phyloP scores from a whole-genome alignment of 1,140 invertebrate genomes.

The Melitaea cinxia region DNA sequence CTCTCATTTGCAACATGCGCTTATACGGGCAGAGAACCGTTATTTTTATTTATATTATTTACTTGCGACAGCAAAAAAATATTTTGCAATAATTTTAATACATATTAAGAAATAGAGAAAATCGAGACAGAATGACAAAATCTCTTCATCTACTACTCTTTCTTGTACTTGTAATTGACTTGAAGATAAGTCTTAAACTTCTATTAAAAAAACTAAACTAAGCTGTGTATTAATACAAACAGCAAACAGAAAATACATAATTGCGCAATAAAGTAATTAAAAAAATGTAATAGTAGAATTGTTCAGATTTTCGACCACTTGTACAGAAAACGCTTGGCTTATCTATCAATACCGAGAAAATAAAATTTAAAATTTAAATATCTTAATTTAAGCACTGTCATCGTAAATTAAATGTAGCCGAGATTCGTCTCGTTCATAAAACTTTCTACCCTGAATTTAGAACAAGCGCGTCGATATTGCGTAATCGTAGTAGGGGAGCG shows the following conservation, averaged over 20 bases:
- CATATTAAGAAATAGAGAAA: background rate
- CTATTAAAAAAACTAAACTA: too few relatives aligned
- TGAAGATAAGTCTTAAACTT: too few relatives aligned
- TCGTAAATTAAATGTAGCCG: background rate
- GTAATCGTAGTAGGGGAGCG: slow-evolving; percentile 46
- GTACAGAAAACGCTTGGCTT: too few relatives aligned
- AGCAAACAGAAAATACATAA: too few relatives aligned
- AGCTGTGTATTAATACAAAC: too few relatives aligned
- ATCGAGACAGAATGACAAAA: too few relatives aligned
- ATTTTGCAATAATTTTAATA: slow-evolving; percentile 1
- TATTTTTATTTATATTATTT: slow-evolving; percentile 20
- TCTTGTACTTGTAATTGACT: too few relatives aligned
- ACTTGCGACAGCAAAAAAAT: too few relatives aligned
- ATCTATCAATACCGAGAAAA: background rate
- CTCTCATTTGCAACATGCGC: slow-evolving; percentile 43
- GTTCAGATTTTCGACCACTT: too few relatives aligned
- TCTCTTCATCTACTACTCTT: too few relatives aligned
- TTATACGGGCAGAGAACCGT: slow-evolving; percentile 16
- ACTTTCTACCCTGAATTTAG: slow-evolving; percentile 38
- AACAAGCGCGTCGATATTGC: slow-evolving; percentile 41
- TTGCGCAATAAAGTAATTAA: too few relatives aligned
- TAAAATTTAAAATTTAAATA: slow-evolving; percentile 2
- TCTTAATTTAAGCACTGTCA: background rate
- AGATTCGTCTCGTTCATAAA: slow-evolving; percentile 6
- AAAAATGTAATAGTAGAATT: too few relatives aligned